Evolutionary conservation across 2,888 invertebrate species (phyloP), one percentile per base, ranked within the genome.

Genomic region (Nemotelus pantherinus): DNA sequence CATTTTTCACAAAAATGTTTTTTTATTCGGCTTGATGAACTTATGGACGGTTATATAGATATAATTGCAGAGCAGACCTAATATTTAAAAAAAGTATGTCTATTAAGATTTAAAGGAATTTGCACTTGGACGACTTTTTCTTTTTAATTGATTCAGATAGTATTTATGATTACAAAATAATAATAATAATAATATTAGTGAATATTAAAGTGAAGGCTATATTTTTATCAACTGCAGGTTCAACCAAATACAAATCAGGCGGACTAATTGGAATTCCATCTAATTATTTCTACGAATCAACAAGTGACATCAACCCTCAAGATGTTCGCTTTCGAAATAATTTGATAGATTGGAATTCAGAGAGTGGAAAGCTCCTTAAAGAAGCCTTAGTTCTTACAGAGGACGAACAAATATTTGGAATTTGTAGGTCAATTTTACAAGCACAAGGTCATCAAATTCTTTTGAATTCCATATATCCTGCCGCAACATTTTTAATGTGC

Each of bases 321-420:
- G 87, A 89, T 71, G 90, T 95, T 80, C 88, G 88, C 83, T 89
- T 93, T n/a, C 89, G 90, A 64, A 89, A 90, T 79, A 88, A 91
- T 80, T 84, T 88, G 72, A 88, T 95, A 0, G 87, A 92, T 81
- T 94, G 93, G 92, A 87, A 88, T 53, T 88, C 91, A 0, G 89
- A 91, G 77, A 89, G 88, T 77, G 93, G 93, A 0, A 85, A 90
- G 81, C 85, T 90, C 77, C 87, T 96, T 64, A 86, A 91, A 71
- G 87, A 93, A 10, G 90, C 94, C 0, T 83, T 95, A 47, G 85
- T 94, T 2, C 84, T 96, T n/a, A 92, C 93, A 10, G 93, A 94
- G 80, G 91, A 92, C 80, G 95, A 94, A 7, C 92, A 95, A 85
- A 89, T 93, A 79, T 96, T 94, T 88, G 95, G 93, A 1, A 91